These are phyloP conservation scores for Drosophila colorata DNA, from an alignment of 2,888 invertebrate species.

Conservation along the genomic window DNA sequence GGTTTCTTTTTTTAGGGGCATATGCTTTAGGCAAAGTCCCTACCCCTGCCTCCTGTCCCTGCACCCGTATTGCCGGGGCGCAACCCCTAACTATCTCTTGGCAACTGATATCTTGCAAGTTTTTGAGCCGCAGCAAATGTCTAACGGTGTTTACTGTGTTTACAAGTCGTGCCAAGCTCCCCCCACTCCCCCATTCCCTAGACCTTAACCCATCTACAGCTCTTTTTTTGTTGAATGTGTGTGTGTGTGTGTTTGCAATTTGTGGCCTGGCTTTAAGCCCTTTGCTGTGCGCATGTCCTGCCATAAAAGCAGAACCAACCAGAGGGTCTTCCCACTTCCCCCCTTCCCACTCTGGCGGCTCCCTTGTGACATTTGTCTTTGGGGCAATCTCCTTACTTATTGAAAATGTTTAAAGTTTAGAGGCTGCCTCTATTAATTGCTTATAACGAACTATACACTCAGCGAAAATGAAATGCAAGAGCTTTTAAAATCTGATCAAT, in stretches of 20 bases:
- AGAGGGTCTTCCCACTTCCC: background rate
- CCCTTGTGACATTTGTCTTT: slow-evolving; percentile 48
- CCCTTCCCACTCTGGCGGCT: slow-evolving; percentile 4
- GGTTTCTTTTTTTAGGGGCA: slow-evolving; percentile 54
- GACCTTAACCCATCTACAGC: slow-evolving; percentile 19
- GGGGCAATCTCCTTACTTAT: slow-evolving; percentile 40
- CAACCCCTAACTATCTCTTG: slow-evolving; percentile 59
- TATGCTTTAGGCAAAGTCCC: slow-evolving; percentile 40
- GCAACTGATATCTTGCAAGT: slow-evolving; percentile 54
- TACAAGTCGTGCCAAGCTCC: slow-evolving; percentile 33
- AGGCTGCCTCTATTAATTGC: slow-evolving; percentile 41
- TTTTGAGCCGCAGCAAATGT: slow-evolving; percentile 43
- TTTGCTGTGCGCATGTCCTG: slow-evolving; percentile 70
- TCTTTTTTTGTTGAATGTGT: slow-evolving; percentile 10
- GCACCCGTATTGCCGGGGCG: background rate
- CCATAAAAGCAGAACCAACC: slow-evolving; percentile 20
- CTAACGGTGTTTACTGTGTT: slow-evolving; percentile 45
- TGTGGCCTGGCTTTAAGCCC: slow-evolving; percentile 68
- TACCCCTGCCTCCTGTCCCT: background rate
- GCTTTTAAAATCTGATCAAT: no score
- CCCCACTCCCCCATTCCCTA: slow-evolving; percentile 12
- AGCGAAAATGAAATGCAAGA: no score
- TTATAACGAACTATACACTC: background rate
- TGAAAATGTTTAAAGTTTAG: slow-evolving; percentile 63
- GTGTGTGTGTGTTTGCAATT: slow-evolving; percentile 46